phyloP scores from a whole-genome alignment of 2,888 invertebrate genomes.

The Ichneumoninae sp. region DNA sequence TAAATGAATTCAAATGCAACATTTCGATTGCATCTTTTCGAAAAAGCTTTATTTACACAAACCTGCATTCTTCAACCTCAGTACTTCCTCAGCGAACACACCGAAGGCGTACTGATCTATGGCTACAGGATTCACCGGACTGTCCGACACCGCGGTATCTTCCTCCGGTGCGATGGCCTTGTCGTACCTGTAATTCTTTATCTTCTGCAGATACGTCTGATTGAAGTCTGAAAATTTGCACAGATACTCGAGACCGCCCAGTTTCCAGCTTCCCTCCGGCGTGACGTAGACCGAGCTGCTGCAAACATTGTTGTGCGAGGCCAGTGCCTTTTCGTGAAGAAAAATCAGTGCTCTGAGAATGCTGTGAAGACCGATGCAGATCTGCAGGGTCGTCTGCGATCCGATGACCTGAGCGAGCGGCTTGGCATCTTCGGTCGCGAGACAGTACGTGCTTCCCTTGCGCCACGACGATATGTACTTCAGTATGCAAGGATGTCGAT shows the following conservation, averaged over 20 bases:
- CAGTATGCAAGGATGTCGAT: slow-evolving; percentile 94
- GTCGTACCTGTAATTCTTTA: slow-evolving; percentile 89
- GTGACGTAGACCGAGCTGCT: slow-evolving; percentile 92
- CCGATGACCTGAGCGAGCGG: slow-evolving; percentile 89
- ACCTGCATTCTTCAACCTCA: slow-evolving; percentile 86
- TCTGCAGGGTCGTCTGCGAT: slow-evolving; percentile 90
- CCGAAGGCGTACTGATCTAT: slow-evolving; percentile 93
- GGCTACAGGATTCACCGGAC: slow-evolving; percentile 84
- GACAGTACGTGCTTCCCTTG: slow-evolving; percentile 90
- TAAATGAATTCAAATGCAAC: neutral
- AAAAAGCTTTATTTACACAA: slow-evolving; percentile 25
- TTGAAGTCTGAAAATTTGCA: slow-evolving; percentile 89
- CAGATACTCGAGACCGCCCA: slow-evolving; percentile 93
- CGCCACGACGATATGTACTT: slow-evolving; percentile 93
- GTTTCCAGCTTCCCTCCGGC: slow-evolving; percentile 94
- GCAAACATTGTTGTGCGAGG: slow-evolving; percentile 94
- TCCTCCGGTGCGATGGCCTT: slow-evolving; percentile 90
- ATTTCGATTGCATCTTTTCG: neutral
- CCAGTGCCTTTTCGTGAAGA: slow-evolving; percentile 92
- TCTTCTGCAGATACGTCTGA: slow-evolving; percentile 88
- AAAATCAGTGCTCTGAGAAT: slow-evolving; percentile 93
- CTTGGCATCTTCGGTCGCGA: slow-evolving; percentile 93
- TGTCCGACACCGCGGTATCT: slow-evolving; percentile 85
- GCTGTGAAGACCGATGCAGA: slow-evolving; percentile 93
- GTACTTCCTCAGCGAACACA: slow-evolving; percentile 90